Conservation (phyloP, 1,140 invertebrate genomes). For the Kradibia gibbosae region DNA sequence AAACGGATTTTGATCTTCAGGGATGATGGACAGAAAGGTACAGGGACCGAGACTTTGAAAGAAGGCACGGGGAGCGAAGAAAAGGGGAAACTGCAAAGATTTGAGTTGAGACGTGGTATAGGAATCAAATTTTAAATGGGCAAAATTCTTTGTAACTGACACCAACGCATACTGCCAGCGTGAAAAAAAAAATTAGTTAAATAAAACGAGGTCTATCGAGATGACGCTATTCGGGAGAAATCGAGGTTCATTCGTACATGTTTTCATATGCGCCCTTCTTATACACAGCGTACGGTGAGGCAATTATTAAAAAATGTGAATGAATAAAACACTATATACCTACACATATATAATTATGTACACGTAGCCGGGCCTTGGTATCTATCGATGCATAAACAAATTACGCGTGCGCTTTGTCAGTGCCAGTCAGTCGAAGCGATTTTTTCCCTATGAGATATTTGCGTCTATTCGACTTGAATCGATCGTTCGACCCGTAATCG, state of each 20-base stretch:
- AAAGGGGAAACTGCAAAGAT: neutral
- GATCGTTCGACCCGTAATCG: conserved; percentile 41
- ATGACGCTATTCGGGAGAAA: conserved; percentile 32
- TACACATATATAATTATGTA: conserved; percentile 47
- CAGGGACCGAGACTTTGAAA: neutral
- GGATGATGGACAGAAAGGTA: conserved; percentile 30
- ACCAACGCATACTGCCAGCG: conserved; percentile 51
- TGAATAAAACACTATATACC: conserved; percentile 24
- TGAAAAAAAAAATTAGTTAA: conserved; percentile 23
- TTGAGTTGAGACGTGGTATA: conserved; percentile 8
- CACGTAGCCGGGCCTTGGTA: conserved; percentile 47
- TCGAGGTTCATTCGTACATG: conserved; percentile 42
- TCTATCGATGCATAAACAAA: conserved; percentile 32
- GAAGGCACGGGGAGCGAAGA: neutral
- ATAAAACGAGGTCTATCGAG: conserved; percentile 34
- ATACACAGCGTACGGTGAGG: conserved; percentile 13
- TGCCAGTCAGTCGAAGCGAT: conserved; percentile 35
- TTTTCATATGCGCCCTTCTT: conserved; percentile 26
- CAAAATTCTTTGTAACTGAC: conserved; percentile 44
- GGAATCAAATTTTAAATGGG: conserved; percentile 26
- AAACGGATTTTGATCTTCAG: conserved; percentile 42
- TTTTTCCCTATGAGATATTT: neutral
- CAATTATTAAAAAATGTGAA: conserved; percentile 21
- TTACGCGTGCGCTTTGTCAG: conserved; percentile 34
- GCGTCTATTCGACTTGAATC: conserved; percentile 33